phyloP scores from a whole-genome alignment of 1,140 invertebrate species.

The Chrysoperla carnea region DNA sequence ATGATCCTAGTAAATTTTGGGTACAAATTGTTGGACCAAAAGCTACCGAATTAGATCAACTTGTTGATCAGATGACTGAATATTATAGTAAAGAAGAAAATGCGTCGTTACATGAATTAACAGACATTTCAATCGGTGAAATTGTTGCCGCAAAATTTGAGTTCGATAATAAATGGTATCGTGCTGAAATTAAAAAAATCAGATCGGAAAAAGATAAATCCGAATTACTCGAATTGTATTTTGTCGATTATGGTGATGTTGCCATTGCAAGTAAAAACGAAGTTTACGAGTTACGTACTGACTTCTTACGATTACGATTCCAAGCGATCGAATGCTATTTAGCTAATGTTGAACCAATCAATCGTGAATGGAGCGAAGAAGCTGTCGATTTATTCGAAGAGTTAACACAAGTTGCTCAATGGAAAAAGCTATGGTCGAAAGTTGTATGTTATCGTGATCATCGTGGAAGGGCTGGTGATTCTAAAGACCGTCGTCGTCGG shows the following conservation, averaged over 20 bases:
- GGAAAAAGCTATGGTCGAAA: slow-evolving; percentile 45
- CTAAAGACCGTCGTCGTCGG: slow-evolving; percentile 19
- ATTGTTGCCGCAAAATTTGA: slow-evolving; percentile 61
- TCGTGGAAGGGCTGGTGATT: slow-evolving; percentile 6
- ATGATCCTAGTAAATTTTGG: slow-evolving; percentile 66
- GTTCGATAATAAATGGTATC: slow-evolving; percentile 53
- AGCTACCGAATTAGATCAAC: slow-evolving; percentile 47
- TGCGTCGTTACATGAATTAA: slow-evolving; percentile 30
- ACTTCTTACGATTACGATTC: slow-evolving; percentile 49
- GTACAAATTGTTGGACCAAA: slow-evolving; percentile 56
- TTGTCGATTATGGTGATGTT: slow-evolving; percentile 66
- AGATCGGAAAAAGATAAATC: slow-evolving; percentile 31
- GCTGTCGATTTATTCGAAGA: slow-evolving; percentile 54
- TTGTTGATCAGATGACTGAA: slow-evolving; percentile 59
- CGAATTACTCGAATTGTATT: slow-evolving; percentile 46
- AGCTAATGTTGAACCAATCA: slow-evolving; percentile 36
- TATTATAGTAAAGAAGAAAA: slow-evolving; percentile 52
- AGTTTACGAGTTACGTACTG: slow-evolving; percentile 47
- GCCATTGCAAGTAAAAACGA: slow-evolving; percentile 37
- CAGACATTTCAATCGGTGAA: slow-evolving; percentile 43
- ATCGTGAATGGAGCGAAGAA: slow-evolving; percentile 35
- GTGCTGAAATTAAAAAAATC: slow-evolving; percentile 35
- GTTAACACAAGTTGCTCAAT: slow-evolving; percentile 37
- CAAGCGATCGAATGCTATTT: slow-evolving; percentile 70
- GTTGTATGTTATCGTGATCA: slow-evolving; percentile 46